Percentiles rank a stretch among this genome's conserved stretches.
These are phyloP conservation scores for Leucania comma DNA, from an alignment of 2,888 invertebrate species.

Conservation along the genomic window DNA sequence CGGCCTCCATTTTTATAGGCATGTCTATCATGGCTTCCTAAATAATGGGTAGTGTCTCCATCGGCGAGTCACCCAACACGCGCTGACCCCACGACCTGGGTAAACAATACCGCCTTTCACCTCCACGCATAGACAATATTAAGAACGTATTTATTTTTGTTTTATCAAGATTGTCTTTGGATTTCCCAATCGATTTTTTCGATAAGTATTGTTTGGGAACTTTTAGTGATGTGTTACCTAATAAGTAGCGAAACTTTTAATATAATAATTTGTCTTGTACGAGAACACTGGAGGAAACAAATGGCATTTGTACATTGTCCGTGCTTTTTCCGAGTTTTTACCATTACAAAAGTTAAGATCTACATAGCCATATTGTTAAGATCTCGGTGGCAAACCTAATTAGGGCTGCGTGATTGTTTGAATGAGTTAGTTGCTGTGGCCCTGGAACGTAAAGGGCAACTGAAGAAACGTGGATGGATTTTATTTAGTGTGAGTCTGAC, in stretches of 20 bases:
- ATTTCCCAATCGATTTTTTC: constrained; percentile 58
- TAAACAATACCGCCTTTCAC: constrained; percentile 72
- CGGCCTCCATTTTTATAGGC: constrained; percentile 57
- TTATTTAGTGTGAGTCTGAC: no score
- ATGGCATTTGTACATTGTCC: neutral
- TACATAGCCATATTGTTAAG: no score
- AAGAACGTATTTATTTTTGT: constrained; percentile 68
- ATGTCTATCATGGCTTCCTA: constrained; percentile 64
- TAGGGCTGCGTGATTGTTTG: no score
- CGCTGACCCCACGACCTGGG: constrained; percentile 66
- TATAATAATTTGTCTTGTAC: neutral
- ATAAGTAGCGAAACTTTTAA: neutral
- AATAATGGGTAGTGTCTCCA: constrained; percentile 64
- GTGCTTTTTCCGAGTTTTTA: neutral
- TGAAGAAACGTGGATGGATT: no score
- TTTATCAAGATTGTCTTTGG: constrained; percentile 63
- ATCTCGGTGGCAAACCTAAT: neutral
- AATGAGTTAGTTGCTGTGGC: no score
- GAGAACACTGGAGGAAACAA: neutral
- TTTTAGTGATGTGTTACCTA: constrained; percentile 20
- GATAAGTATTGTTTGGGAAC: constrained; percentile 42
- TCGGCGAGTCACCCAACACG: constrained; percentile 60
- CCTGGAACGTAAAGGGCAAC: no score
- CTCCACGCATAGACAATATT: constrained; percentile 66
- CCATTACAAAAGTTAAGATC: neutral